Evolutionary conservation across 64 coral and sea anemone species (phyloP).

Genomic region (Dendronephthya gigantea): DNA sequence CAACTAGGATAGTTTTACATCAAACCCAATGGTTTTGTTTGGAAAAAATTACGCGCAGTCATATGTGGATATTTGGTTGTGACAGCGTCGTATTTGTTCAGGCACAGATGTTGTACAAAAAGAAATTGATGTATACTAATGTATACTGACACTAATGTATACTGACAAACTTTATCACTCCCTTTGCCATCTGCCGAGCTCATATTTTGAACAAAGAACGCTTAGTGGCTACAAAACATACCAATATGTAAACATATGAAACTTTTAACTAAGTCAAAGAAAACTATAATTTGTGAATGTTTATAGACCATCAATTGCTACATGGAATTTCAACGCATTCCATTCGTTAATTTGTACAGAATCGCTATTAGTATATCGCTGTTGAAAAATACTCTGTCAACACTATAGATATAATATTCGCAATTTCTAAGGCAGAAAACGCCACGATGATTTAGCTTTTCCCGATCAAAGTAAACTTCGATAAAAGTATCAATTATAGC

Average conservation of each 20-base stretch:
- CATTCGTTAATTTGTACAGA: neutral
- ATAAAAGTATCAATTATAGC: neutral
- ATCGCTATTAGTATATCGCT: neutral
- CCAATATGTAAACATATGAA: neutral
- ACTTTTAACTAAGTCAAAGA: neutral
- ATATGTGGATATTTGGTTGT: neutral
- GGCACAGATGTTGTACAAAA: neutral
- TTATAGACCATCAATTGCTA: neutral
- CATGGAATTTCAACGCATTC: neutral
- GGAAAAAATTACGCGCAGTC: neutral
- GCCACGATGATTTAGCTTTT: neutral
- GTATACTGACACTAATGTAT: too few species aligned
- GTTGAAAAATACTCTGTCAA: neutral
- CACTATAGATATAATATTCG: neutral
- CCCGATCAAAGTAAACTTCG: neutral
- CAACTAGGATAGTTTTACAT: neutral
- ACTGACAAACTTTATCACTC: neutral
- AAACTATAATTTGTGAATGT: neutral
- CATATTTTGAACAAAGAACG: neutral
- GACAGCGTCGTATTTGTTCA: neutral
- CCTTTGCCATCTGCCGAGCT: neutral
- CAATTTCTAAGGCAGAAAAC: neutral
- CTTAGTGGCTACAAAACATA: neutral
- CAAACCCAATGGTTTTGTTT: neutral
- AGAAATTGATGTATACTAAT: too few species aligned